Evolutionary conservation across 2,113 vertebrate genomes (phyloP).

Genomic region (Pelusios castaneus): DNA sequence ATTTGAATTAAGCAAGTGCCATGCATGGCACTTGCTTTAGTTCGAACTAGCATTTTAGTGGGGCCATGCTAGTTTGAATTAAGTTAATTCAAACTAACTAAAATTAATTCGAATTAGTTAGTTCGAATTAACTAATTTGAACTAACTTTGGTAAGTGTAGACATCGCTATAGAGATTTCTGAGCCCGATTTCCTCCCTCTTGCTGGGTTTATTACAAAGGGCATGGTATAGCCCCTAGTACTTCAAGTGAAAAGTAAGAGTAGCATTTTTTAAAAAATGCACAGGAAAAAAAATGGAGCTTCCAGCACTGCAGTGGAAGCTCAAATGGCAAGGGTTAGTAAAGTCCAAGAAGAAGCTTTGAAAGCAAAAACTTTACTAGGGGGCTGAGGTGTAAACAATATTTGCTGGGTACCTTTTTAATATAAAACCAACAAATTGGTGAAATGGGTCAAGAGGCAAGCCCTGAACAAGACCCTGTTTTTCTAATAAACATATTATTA

Average conservation of each 20-base stretch:
- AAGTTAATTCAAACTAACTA: too few species aligned
- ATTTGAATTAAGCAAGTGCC: too few species aligned
- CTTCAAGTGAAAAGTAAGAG: background rate
- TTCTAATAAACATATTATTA: constrained; percentile 19
- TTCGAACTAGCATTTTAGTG: too few species aligned
- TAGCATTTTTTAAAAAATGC: background rate
- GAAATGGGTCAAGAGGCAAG: background rate
- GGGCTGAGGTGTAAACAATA: background rate
- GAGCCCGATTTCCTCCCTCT: background rate
- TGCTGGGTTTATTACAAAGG: background rate
- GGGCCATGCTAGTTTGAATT: too few species aligned
- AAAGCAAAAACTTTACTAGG: background rate
- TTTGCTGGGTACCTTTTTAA: background rate
- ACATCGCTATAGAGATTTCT: background rate
- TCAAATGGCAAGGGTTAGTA: background rate
- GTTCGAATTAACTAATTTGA: too few species aligned
- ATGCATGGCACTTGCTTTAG: too few species aligned
- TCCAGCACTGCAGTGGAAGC: background rate
- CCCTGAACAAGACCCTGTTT: background rate
- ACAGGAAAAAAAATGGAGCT: background rate
- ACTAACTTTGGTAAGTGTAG: too few species aligned
- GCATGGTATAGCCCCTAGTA: background rate
- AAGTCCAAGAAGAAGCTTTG: background rate
- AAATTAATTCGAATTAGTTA: too few species aligned
- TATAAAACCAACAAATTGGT: background rate